phyloP scores from a whole-genome alignment of 53 echinoderm and acorn worm species.

The Actinopyga echinites region DNA sequence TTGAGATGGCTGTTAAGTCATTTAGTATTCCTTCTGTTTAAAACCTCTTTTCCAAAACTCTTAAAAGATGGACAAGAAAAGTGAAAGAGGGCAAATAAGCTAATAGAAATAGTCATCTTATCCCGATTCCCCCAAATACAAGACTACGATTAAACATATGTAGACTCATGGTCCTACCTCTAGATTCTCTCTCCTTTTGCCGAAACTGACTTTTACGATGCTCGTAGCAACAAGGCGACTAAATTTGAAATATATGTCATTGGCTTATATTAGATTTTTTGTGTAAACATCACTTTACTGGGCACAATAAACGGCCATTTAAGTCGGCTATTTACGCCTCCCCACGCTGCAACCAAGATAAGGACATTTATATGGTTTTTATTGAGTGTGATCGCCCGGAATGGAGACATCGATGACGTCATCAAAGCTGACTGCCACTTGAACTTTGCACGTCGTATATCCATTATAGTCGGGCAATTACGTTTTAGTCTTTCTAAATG shows the following conservation, averaged over 20 bases:
- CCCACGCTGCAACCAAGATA: too few relatives aligned
- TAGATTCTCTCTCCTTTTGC: neutral
- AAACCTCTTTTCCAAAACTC: too few relatives aligned
- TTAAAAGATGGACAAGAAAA: too few relatives aligned
- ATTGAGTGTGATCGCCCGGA: neutral
- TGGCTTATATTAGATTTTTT: neutral
- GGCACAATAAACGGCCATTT: neutral
- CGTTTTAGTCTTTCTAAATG: too few relatives aligned
- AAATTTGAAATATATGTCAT: neutral
- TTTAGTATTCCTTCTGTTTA: too few relatives aligned
- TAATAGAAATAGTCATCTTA: too few relatives aligned
- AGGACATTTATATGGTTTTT: neutral
- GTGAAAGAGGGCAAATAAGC: too few relatives aligned
- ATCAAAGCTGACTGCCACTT: neutral
- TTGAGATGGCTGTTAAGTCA: too few relatives aligned
- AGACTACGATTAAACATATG: neutral
- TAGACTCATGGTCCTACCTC: neutral
- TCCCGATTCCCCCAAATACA: too few relatives aligned
- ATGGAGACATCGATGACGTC: neutral
- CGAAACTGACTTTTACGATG: neutral
- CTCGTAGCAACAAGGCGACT: neutral
- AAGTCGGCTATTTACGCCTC: neutral
- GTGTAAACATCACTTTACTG: constrained; percentile 16
- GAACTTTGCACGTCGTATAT: neutral
- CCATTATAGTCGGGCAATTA: too few relatives aligned